These are phyloP conservation scores for Bubo scandiacus DNA, from an alignment of 2,113 vertebrate species.

Conservation along the genomic window DNA sequence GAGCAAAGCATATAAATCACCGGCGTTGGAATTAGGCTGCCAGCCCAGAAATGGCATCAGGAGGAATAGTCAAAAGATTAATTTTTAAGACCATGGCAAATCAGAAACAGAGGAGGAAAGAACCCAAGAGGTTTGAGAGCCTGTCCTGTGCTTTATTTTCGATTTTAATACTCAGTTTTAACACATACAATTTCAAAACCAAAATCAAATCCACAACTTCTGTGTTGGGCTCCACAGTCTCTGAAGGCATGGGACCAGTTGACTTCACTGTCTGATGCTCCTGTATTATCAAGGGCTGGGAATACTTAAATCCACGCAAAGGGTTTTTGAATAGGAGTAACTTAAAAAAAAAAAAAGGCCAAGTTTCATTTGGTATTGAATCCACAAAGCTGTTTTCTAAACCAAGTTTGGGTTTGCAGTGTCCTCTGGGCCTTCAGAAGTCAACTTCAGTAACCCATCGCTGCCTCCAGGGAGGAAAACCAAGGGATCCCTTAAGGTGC, in stretches of 20 bases:
- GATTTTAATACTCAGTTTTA: neutral
- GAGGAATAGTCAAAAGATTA: neutral
- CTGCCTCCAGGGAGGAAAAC: neutral
- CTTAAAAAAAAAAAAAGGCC: neutral
- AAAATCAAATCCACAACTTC: neutral
- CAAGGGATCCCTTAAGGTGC: rapidly evolving
- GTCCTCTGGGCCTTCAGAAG: rapidly evolving
- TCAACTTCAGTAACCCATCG: rapidly evolving
- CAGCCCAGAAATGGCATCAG: neutral
- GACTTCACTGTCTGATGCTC: neutral
- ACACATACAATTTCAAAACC: neutral
- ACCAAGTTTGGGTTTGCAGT: neutral
- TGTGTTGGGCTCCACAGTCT: neutral
- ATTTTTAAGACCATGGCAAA: neutral
- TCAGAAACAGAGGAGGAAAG: neutral
- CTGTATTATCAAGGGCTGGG: neutral
- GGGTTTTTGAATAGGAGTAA: neutral
- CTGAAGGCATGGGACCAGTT: neutral
- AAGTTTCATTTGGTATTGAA: neutral
- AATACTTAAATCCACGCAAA: neutral
- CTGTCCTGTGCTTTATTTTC: neutral
- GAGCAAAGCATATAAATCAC: neutral
- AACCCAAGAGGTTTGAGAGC: neutral
- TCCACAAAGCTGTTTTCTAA: neutral
- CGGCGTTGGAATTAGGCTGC: rapidly evolving